Conservation (phyloP, 2,888 invertebrate species). For the Agonopterix heracliana region DNA sequence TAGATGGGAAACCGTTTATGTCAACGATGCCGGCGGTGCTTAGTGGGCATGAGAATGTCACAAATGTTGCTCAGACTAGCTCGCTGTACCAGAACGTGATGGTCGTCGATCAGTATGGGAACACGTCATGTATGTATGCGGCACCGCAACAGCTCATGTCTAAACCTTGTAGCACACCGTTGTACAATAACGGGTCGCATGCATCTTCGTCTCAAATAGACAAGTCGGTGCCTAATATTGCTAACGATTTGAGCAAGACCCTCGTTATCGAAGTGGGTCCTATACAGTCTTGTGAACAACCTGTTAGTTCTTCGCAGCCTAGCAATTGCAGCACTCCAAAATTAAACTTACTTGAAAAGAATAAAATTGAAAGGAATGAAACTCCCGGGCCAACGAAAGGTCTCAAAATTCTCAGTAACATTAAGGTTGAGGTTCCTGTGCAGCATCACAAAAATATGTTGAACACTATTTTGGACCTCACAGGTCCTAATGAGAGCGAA, state of each 20-base stretch:
- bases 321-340: background rate
- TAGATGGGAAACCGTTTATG: conserved; percentile 62
- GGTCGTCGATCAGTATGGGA: conserved; percentile 67
- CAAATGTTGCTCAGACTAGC: conserved; percentile 53
- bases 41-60: conserved; percentile 47
- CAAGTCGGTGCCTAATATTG: conserved; percentile 23
- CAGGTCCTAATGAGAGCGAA: conserved; percentile 50
- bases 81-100: conserved; percentile 69
- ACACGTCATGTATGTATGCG: conserved; percentile 62
- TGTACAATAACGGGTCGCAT: conserved; percentile 35
- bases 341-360: background rate
- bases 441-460: conserved; percentile 65
- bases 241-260: conserved; percentile 50
- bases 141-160: conserved; percentile 49
- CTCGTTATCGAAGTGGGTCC: conserved; percentile 64
- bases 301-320: background rate
- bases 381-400: conserved; percentile 48
- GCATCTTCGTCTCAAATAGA: conserved; percentile 34
- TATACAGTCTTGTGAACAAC: conserved; percentile 19
- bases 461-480: conserved; percentile 65
- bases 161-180: conserved; percentile 39
- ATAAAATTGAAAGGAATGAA: conserved; percentile 34
- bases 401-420: conserved; percentile 70
- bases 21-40: conserved; percentile 54
- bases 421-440: conserved; percentile 72